These are phyloP conservation scores for Metopolophium dirhodum DNA, from an alignment of 1,140 invertebrate genomes.

Conservation along the genomic window DNA sequence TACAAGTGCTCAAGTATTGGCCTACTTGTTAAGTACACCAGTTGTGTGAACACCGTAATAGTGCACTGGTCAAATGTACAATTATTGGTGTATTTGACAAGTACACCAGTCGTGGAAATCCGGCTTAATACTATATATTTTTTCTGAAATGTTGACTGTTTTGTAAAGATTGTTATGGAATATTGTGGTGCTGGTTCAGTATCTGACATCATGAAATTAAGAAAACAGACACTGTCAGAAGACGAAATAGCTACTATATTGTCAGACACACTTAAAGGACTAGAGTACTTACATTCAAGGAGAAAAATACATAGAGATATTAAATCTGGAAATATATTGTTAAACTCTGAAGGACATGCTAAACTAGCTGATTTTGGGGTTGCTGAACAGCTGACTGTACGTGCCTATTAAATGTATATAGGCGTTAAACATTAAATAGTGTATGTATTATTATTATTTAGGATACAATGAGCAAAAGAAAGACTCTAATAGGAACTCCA, in stretches of 20 bases:
- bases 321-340: conserved; percentile 96
- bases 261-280: conserved; percentile 92
- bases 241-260: conserved; percentile 97
- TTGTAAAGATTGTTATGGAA: conserved; percentile 95
- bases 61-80: too few species aligned
- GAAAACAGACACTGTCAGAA: conserved; percentile 96
- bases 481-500: conserved; percentile 98
- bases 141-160: background rate
- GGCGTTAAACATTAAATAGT: background rate
- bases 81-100: too few species aligned
- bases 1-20: too few species aligned
- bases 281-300: conserved; percentile 94
- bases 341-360: conserved; percentile 97
- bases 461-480: conserved; percentile 99
- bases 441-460: conserved; percentile 61
- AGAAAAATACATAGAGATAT: conserved; percentile 97
- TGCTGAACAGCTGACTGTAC: conserved; percentile 94
- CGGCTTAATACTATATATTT: conserved; percentile 1
- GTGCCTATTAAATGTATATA: conserved; percentile 57
- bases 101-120: too few species aligned
- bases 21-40: too few species aligned
- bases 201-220: conserved; percentile 96
- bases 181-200: conserved; percentile 99
- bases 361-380: conserved; percentile 99
- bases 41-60: too few species aligned